phyloP scores from a whole-genome alignment of 2,113 vertebrate genomes.

The Lynx canadensis region DNA sequence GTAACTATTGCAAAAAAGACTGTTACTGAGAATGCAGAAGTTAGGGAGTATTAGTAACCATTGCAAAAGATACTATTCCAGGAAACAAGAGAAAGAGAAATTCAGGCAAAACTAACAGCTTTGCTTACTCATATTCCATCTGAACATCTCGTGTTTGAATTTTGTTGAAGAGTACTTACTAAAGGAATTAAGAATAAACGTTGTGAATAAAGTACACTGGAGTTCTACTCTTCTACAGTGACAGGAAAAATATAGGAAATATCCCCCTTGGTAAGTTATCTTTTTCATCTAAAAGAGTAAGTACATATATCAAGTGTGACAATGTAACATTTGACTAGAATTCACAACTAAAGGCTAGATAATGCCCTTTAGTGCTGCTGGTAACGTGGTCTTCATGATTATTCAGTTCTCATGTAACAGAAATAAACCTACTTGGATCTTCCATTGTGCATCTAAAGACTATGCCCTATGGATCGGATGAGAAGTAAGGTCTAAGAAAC shows the following conservation, averaged over 20 bases:
- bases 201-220: neutral
- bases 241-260: neutral
- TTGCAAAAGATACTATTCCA: neutral
- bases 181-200: neutral
- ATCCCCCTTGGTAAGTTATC: neutral
- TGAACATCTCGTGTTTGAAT: neutral
- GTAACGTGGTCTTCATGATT: neutral
- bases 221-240: neutral
- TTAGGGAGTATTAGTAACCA: neutral
- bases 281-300: neutral
- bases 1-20: neutral
- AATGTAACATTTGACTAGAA: slow-evolving; percentile 8
- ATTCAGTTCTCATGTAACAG: neutral
- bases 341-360: neutral
- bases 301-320: neutral
- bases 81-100: neutral
- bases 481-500: neutral
- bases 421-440: neutral
- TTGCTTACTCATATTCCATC: neutral
- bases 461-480: neutral
- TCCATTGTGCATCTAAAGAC: neutral
- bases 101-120: neutral
- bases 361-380: neutral
- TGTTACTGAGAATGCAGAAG: neutral
- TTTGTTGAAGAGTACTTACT: neutral